phyloP scores from a whole-genome alignment of 2,113 vertebrate genomes.

The Vidua chalybeata region DNA sequence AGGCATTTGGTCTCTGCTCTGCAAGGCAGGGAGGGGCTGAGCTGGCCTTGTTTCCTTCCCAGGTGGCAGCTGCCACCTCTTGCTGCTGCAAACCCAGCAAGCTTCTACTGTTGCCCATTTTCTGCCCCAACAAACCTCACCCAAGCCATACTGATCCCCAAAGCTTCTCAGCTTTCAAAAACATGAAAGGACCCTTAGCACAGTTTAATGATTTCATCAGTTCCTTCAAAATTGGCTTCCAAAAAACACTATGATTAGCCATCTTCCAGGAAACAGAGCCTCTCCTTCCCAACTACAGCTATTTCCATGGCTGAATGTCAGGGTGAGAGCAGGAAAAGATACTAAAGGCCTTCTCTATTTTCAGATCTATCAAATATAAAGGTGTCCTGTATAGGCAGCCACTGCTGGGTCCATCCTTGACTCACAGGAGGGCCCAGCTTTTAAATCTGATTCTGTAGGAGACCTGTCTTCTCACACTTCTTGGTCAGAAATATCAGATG shows the following conservation, averaged over 20 bases:
- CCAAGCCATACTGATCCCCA: neutral
- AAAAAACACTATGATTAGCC: neutral
- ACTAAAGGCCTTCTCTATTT: neutral
- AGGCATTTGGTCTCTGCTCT: neutral
- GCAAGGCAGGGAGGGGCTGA: neutral
- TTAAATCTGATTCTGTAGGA: neutral
- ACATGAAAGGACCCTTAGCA: neutral
- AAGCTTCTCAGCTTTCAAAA: neutral
- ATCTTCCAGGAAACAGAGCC: neutral
- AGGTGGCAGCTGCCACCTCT: neutral
- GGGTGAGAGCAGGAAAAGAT: neutral
- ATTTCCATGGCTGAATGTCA: neutral
- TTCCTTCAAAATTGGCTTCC: neutral
- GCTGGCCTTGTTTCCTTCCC: neutral
- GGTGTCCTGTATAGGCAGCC: neutral
- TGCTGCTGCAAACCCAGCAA: neutral
- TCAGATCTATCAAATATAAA: neutral
- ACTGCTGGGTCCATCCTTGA: neutral
- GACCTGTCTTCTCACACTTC: neutral
- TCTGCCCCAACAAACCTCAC: neutral
- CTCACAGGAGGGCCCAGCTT: neutral
- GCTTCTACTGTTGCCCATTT: neutral
- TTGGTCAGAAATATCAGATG: neutral
- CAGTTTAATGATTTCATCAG: neutral
- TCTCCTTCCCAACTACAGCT: neutral